These are phyloP conservation scores for Podarcis cretensis DNA, from an alignment of 2,113 vertebrate genomes.

Conservation along the genomic window DNA sequence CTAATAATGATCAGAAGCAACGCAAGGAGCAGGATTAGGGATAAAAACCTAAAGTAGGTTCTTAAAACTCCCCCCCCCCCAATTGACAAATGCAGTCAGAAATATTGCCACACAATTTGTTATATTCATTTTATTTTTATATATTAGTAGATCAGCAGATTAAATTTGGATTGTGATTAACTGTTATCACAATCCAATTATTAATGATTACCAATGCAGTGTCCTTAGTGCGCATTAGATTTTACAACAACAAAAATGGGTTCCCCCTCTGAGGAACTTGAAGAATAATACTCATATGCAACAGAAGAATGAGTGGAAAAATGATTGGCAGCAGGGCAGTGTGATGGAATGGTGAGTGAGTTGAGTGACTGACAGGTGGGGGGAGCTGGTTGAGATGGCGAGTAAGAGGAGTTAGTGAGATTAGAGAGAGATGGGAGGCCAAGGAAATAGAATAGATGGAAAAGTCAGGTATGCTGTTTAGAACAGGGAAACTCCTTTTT, in stretches of 20 bases:
- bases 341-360: constrained; percentile 2
- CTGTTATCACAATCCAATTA: neutral
- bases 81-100: neutral
- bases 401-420: neutral
- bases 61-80: no score
- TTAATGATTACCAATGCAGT: neutral
- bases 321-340: neutral
- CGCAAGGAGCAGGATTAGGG: neutral
- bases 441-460: neutral
- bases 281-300: constrained; percentile 10
- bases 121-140: neutral
- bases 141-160: neutral
- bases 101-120: no score
- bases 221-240: neutral
- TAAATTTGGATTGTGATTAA: neutral
- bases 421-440: neutral
- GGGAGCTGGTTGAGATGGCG: neutral
- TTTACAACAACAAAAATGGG: neutral
- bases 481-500: no score
- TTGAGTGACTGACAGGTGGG: constrained; percentile 25
- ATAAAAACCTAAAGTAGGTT: no score
- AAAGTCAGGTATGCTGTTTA: neutral
- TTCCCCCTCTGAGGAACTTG: neutral
- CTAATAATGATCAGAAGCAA: neutral
- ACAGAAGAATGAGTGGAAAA: neutral